These are phyloP conservation scores for Melolontha melolontha DNA, from an alignment of 2,888 invertebrate species.

Conservation along the genomic window DNA sequence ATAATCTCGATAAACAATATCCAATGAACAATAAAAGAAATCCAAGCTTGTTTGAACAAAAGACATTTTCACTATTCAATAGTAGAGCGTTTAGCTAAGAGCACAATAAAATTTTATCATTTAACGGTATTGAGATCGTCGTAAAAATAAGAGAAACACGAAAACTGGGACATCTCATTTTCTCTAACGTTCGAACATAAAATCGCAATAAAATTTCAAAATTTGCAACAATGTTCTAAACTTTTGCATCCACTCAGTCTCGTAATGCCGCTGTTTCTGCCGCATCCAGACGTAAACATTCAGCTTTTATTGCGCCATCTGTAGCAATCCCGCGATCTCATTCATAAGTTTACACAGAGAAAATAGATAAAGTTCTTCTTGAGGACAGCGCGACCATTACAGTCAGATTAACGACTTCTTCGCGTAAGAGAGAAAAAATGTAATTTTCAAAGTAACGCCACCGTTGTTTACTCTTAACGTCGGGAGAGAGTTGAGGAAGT, in stretches of 20 bases:
- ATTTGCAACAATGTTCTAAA: constrained; percentile 12
- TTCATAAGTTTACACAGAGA: background rate
- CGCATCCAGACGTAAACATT: no score
- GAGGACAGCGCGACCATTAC: background rate
- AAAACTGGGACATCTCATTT: background rate
- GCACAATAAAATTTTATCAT: no score
- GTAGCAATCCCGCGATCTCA: constrained; percentile 1
- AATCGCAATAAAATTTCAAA: background rate
- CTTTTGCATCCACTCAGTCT: background rate
- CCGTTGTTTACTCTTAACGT: no score
- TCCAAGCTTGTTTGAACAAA: no score
- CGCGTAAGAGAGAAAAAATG: background rate
- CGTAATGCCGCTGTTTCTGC: background rate
- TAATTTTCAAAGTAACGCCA: background rate
- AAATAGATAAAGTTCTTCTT: background rate
- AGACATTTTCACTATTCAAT: no score
- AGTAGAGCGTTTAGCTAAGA: no score
- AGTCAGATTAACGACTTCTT: constrained; percentile 8
- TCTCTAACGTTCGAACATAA: background rate
- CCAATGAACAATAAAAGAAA: no score
- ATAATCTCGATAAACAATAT: no score
- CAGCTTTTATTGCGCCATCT: constrained; percentile 14
- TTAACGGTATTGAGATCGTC: no score
- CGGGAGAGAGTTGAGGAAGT: no score
- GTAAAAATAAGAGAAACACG: background rate